Conservation (phyloP, 64 coral and sea anemone species). For the Trachythela sp. region DNA sequence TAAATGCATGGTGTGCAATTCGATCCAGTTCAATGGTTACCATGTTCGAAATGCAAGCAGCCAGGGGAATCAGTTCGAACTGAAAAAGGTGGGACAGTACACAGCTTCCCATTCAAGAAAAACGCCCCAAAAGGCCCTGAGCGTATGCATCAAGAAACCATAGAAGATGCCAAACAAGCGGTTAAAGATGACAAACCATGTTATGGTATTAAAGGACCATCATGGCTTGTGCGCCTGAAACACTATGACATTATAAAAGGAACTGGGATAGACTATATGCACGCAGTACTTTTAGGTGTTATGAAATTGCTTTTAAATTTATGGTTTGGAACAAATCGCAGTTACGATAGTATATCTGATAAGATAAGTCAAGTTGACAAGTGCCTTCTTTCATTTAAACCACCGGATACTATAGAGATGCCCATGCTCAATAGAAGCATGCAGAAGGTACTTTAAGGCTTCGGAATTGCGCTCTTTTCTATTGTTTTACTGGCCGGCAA, state of each 20-base stretch:
- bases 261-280: too few species aligned
- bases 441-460: slow-evolving; percentile 33
- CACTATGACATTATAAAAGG: too few species aligned
- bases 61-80: too few species aligned
- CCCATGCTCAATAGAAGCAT: slow-evolving; percentile 24
- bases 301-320: too few species aligned
- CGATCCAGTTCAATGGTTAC: slow-evolving; percentile 48
- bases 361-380: slow-evolving; percentile 31
- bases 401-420: slow-evolving; percentile 33
- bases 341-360: slow-evolving; percentile 20
- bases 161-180: neutral
- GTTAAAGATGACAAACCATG: too few species aligned
- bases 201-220: too few species aligned
- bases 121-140: neutral
- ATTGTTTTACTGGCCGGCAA: too few species aligned
- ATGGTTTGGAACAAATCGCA: too few species aligned
- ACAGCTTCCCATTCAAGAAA: slow-evolving; percentile 2
- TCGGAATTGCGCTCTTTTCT: slow-evolving; percentile 34
- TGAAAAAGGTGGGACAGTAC: neutral
- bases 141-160: neutral
- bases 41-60: slow-evolving; percentile 49
- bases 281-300: too few species aligned
- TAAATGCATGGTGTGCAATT: slow-evolving; percentile 34
- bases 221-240: too few species aligned
- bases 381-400: slow-evolving; percentile 14